Conservation (phyloP, 1,140 invertebrate genomes). For the Drosophila murphyi region DNA sequence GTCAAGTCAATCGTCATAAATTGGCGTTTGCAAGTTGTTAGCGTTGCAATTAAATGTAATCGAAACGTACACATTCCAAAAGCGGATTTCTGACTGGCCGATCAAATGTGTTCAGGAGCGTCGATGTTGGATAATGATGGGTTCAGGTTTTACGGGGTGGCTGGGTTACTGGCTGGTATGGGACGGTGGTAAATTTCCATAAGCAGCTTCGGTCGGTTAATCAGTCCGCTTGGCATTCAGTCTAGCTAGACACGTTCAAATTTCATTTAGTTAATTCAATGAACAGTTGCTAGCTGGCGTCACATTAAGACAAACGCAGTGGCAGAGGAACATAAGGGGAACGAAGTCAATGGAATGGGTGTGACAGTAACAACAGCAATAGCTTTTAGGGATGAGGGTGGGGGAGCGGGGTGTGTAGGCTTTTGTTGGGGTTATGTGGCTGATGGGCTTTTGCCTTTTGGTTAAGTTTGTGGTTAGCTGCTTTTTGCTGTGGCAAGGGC, state of each 20-base stretch:
- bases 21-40: slow-evolving; percentile 63
- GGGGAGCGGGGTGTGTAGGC: neutral
- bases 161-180: slow-evolving; percentile 9
- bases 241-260: slow-evolving; percentile 64
- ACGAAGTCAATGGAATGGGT: neutral
- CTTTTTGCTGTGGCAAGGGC: slow-evolving; percentile 24
- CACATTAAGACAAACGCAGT: neutral
- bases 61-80: slow-evolving; percentile 24
- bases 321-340: neutral
- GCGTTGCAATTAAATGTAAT: slow-evolving; percentile 72
- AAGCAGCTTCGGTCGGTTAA: slow-evolving; percentile 28
- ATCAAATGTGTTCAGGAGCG: neutral
- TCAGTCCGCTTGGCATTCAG: slow-evolving; percentile 41
- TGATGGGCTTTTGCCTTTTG: slow-evolving; percentile 9
- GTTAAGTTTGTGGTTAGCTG: slow-evolving; percentile 28
- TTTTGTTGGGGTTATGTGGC: slow-evolving; percentile 6
- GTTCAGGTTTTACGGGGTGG: neutral
- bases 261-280: slow-evolving; percentile 78
- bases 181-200: slow-evolving; percentile 27
- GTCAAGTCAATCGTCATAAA: slow-evolving; percentile 64
- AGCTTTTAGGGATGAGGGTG: neutral
- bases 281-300: slow-evolving; percentile 31
- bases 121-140: neutral
- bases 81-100: neutral
- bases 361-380: neutral